A percentile compares a stretch with the other conserved stretches of the same genome.
Evolutionary conservation across 2,888 invertebrate genomes (phyloP).

Genomic region (Fragum whitleyi): DNA sequence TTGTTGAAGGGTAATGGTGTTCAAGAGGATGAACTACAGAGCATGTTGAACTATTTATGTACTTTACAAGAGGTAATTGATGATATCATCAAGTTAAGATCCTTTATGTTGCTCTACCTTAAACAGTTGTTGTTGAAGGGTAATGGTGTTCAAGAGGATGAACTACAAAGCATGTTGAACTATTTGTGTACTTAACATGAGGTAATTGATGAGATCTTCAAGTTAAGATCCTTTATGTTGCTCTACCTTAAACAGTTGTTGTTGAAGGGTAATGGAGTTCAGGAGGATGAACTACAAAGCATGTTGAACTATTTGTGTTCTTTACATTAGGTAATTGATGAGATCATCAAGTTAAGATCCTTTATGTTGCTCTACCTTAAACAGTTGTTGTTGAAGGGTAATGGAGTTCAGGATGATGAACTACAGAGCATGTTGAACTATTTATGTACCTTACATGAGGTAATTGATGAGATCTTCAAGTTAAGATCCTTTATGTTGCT

Average conservation of each 20-base stretch:
- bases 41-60: slow-evolving; percentile 98
- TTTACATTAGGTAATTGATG: slow-evolving; percentile 97
- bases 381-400: slow-evolving; percentile 94
- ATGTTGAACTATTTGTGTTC: slow-evolving; percentile 99
- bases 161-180: slow-evolving; percentile 98
- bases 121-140: too few relatives aligned
- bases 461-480: slow-evolving; percentile 96
- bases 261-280: slow-evolving; percentile 94
- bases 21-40: slow-evolving; percentile 99
- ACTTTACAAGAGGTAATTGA: slow-evolving; percentile 99
- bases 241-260: slow-evolving; percentile 98
- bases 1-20: slow-evolving; percentile 96
- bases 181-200: slow-evolving; percentile 99
- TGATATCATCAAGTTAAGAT: slow-evolving; percentile 95
- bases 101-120: slow-evolving; percentile 97
- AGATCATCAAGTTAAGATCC: slow-evolving; percentile 96
- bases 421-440: slow-evolving; percentile 99
- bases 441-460: slow-evolving; percentile 97
- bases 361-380: slow-evolving; percentile 98
- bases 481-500: slow-evolving; percentile 97
- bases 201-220: slow-evolving; percentile 94
- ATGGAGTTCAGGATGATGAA: slow-evolving; percentile 99
- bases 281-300: slow-evolving; percentile 99
- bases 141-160: slow-evolving; percentile 98
- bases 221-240: slow-evolving; percentile 97